phyloP scores from a whole-genome alignment of 2,113 vertebrate species.

The Melozone crissalis region DNA sequence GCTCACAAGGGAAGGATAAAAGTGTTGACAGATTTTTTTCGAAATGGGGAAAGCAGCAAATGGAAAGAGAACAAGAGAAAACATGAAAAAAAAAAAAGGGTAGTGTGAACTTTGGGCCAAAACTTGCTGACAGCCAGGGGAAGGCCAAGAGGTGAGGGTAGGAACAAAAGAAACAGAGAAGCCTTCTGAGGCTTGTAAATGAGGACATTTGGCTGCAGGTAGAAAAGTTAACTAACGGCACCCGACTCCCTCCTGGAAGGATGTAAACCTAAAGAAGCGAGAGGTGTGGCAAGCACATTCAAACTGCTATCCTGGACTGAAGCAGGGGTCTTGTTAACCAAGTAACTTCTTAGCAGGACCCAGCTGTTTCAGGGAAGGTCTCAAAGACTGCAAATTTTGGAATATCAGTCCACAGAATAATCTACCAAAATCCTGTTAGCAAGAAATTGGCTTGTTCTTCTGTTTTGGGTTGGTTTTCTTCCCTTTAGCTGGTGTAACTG shows the following conservation, averaged over 20 bases:
- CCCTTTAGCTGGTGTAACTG: background rate
- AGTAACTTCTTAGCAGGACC: background rate
- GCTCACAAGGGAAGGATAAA: background rate
- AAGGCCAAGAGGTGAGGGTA: background rate
- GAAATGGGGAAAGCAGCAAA: background rate
- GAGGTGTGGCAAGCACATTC: background rate
- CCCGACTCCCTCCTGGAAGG: background rate
- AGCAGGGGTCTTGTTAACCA: background rate
- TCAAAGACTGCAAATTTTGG: background rate
- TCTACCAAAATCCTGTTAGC: background rate
- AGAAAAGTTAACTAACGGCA: background rate
- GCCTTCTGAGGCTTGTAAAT: background rate
- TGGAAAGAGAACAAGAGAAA: background rate
- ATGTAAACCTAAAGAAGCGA: background rate
- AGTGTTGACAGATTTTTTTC: background rate
- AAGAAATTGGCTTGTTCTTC: background rate
- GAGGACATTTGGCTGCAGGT: background rate
- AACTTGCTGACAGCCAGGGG: background rate
- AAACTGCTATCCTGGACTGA: background rate
- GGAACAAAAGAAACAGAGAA: background rate
- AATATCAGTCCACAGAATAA: background rate
- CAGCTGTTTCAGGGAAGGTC: background rate
- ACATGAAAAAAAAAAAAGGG: accelerated
- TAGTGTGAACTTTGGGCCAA: background rate
- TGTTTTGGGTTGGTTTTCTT: background rate